A percentile compares a stretch with the other conserved stretches of the same genome.
Conservation (phyloP, 2,888 invertebrate genomes). For the Stenchaetothrips biformis region DNA sequence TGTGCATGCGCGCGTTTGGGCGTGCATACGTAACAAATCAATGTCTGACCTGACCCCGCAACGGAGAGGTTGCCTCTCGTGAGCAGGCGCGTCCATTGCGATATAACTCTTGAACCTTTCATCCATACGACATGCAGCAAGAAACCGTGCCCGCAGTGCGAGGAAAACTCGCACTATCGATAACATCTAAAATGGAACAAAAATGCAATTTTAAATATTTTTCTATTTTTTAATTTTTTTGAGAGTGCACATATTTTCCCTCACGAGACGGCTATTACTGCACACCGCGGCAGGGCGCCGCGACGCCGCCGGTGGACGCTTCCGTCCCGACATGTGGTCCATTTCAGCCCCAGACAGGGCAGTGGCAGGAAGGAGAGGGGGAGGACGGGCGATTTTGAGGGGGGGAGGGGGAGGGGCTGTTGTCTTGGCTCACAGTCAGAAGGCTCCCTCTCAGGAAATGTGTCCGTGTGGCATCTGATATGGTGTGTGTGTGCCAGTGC, state of each 20-base stretch:
- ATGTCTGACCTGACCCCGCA: no score
- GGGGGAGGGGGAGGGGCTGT: background rate
- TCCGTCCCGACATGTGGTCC: no score
- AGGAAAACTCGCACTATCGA: no score
- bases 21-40: background rate
- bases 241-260: no score
- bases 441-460: background rate
- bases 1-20: background rate
- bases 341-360: background rate
- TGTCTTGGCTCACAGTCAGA: background rate
- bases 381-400: background rate
- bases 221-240: no score
- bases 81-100: no score
- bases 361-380: background rate
- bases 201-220: no score
- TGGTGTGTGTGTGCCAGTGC: background rate
- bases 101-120: no score
- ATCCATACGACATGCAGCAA: no score
- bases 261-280: background rate
- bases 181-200: no score
- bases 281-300: background rate
- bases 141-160: no score
- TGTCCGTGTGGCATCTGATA: constrained; percentile 2
- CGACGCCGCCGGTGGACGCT: background rate
- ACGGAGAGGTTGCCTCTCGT: no score